Conservation (phyloP, 1,140 invertebrate species). For the Triops cancriformis region DNA sequence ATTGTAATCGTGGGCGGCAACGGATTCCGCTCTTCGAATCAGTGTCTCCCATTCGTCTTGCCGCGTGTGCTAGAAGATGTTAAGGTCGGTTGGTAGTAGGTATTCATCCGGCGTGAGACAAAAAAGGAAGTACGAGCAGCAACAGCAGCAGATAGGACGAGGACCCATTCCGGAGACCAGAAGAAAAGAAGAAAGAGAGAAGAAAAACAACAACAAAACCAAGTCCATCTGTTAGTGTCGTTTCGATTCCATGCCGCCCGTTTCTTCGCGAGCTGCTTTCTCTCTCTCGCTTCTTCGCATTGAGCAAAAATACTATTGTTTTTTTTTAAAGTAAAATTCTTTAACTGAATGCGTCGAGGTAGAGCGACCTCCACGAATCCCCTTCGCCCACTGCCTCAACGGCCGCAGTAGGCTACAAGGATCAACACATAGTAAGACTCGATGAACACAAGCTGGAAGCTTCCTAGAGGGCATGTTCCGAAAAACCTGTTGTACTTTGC, state of each 20-base stretch:
- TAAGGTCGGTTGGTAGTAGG: background rate
- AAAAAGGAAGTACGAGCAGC: no score
- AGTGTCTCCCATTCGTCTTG: conserved; percentile 10
- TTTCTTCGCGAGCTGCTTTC: background rate
- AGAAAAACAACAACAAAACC: background rate
- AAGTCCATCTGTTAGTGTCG: conserved; percentile 9
- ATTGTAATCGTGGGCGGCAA: conserved; percentile 8
- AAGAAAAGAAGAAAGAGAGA: background rate
- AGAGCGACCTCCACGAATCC: no score
- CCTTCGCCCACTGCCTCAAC: no score
- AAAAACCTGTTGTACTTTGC: no score
- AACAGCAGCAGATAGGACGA: no score
- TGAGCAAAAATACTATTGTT: background rate
- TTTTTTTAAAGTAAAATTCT: background rate
- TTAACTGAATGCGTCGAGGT: no score
- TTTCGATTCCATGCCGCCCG: background rate
- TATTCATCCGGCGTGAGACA: no score
- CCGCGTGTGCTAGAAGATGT: conserved; percentile 6
- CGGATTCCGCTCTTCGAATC: conserved; percentile 9
- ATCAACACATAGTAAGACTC: no score
- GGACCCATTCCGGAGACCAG: background rate
- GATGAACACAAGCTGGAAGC: no score
- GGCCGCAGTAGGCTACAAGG: no score
- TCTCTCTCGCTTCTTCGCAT: background rate
- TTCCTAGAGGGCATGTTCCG: no score